phyloP scores from a whole-genome alignment of 2,113 vertebrate genomes.

The Eupsittula cactorum region DNA sequence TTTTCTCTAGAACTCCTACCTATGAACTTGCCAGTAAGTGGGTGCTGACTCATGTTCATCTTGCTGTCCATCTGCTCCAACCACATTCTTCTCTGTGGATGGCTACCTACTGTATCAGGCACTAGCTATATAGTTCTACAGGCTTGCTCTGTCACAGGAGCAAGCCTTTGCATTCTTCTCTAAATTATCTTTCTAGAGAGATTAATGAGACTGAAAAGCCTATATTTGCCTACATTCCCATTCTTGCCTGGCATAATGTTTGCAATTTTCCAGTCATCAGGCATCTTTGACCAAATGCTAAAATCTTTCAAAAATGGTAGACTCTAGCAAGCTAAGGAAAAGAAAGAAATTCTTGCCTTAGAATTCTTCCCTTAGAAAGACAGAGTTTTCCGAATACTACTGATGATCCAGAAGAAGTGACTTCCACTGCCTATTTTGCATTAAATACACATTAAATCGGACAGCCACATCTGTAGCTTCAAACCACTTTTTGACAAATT shows the following conservation, averaged over 20 bases:
- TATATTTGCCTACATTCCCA: not conserved
- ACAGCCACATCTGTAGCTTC: not conserved
- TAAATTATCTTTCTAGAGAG: not conserved
- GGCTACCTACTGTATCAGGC: accelerated
- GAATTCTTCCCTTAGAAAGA: not conserved
- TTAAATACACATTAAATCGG: not conserved
- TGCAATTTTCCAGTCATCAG: not conserved
- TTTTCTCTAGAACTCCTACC: not conserved
- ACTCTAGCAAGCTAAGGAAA: not conserved
- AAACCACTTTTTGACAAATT: not conserved
- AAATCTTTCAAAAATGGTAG: not conserved
- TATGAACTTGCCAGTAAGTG: not conserved
- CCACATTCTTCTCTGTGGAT: accelerated
- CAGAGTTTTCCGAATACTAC: not conserved
- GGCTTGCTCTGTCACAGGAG: not conserved
- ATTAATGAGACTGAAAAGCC: not conserved
- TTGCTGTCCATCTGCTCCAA: not conserved
- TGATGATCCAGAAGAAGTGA: not conserved
- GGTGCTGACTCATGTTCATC: not conserved
- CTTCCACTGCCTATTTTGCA: not conserved
- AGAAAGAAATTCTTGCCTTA: not conserved
- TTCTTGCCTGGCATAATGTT: not conserved
- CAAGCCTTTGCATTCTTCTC: not conserved
- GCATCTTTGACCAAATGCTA: not conserved
- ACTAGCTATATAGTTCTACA: not conserved